Evolutionary conservation across 1,140 invertebrate genomes (phyloP).

Genomic region (Patella vulgata): DNA sequence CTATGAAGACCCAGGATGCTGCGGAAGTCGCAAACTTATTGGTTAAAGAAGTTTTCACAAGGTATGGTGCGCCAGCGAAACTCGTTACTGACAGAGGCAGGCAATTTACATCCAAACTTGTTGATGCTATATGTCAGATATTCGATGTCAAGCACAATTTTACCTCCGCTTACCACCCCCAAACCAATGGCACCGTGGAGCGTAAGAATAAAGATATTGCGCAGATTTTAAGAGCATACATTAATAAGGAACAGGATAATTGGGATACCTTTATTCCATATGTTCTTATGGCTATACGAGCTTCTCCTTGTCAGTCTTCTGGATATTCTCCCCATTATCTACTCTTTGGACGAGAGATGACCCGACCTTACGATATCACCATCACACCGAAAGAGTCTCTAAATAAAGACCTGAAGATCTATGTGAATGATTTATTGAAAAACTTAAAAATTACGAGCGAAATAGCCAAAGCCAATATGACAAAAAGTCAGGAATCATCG

Average conservation of each 20-base stretch:
- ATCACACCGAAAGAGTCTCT: too few relatives aligned
- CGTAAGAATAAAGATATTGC: conserved; percentile 11
- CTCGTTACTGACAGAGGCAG: conserved; percentile 25
- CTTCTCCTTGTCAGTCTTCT: too few relatives aligned
- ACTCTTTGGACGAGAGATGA: too few relatives aligned
- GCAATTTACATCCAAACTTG: too few relatives aligned
- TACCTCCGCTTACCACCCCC: conserved; percentile 17
- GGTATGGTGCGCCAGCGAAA: conserved; percentile 27
- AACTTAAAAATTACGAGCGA: too few relatives aligned
- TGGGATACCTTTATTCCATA: neutral
- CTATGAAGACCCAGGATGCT: conserved; percentile 13
- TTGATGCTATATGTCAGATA: conserved; percentile 24
- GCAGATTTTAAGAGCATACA: conserved; percentile 10
- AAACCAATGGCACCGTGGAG: conserved; percentile 12
- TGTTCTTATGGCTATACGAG: conserved; percentile 15
- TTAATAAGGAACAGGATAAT: conserved; percentile 7
- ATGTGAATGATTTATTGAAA: too few relatives aligned
- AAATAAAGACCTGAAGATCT: too few relatives aligned
- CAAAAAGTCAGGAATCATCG: neutral
- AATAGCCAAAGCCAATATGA: too few relatives aligned
- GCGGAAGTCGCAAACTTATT: too few relatives aligned
- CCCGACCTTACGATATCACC: too few relatives aligned
- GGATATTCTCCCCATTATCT: too few relatives aligned
- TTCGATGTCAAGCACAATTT: conserved; percentile 23
- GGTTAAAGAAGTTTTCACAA: conserved; percentile 29